These are phyloP conservation scores for Epinephelus coioides DNA, from an alignment of 2,797 vertebrate species.

Conservation along the genomic window DNA sequence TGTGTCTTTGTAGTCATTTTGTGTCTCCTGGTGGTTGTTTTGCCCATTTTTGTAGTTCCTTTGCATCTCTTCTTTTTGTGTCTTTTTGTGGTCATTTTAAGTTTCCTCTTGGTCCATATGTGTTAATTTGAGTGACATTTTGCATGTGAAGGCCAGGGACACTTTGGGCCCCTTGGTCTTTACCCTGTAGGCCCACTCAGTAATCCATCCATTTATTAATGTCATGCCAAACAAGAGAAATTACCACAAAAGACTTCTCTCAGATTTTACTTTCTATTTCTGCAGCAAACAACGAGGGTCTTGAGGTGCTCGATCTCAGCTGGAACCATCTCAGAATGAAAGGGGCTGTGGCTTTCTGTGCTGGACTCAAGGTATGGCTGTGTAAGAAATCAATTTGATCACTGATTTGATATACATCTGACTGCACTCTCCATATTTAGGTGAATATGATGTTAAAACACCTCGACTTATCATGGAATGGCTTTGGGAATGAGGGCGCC, in stretches of 20 bases:
- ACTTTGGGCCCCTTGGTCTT: no score
- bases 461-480: slow-evolving; percentile 92
- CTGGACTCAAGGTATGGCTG: slow-evolving; percentile 89
- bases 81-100: no score
- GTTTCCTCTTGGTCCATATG: no score
- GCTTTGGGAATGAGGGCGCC: slow-evolving; percentile 93
- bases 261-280: slow-evolving; percentile 9
- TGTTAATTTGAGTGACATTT: no score
- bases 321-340: slow-evolving; percentile 92
- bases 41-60: no score
- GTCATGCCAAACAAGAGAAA: neutral
- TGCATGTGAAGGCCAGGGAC: no score
- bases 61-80: no score
- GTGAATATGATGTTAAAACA: slow-evolving; percentile 88
- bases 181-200: no score
- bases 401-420: neutral
- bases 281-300: slow-evolving; percentile 89
- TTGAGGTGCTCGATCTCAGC: slow-evolving; percentile 90
- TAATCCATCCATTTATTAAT: no score
- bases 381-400: neutral
- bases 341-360: slow-evolving; percentile 89
- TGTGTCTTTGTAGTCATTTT: no score
- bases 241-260: neutral
- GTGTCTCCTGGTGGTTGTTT: no score
- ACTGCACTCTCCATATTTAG: slow-evolving; percentile 71